Conservation (phyloP, 2,113 vertebrate species). For the Limnothrissa miodon region DNA sequence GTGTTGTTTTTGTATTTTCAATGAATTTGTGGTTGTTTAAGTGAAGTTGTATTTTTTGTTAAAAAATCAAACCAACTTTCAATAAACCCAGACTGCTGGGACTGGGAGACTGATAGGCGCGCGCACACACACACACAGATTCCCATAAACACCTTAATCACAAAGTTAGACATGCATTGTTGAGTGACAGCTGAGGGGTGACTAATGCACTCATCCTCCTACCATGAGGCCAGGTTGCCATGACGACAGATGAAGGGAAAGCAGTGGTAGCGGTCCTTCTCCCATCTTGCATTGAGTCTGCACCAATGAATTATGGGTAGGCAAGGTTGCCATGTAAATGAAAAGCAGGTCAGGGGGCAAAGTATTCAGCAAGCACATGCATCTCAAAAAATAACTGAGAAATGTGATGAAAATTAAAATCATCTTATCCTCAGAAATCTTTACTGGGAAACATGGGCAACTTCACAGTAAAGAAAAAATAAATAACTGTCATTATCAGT, state of each 20-base stretch:
- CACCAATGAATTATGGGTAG: background rate
- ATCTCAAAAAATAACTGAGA: background rate
- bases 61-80: background rate
- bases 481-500: too few relatives aligned
- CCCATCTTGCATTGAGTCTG: background rate
- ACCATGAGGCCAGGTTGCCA: conserved; percentile 31
- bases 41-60: background rate
- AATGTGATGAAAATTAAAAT: background rate
- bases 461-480: background rate
- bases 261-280: conserved; percentile 1
- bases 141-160: conserved; percentile 29
- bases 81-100: background rate
- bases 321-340: conserved; percentile 33
- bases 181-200: conserved; percentile 44
- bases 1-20: background rate
- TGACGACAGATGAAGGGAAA: conserved; percentile 38
- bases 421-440: background rate
- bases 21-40: background rate
- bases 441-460: background rate
- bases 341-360: background rate
- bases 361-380: background rate
- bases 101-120: background rate
- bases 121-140: background rate
- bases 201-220: conserved; percentile 40
- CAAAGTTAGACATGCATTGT: conserved; percentile 29